phyloP scores from a whole-genome alignment of 2,113 vertebrate genomes.

The Junco hyemalis region DNA sequence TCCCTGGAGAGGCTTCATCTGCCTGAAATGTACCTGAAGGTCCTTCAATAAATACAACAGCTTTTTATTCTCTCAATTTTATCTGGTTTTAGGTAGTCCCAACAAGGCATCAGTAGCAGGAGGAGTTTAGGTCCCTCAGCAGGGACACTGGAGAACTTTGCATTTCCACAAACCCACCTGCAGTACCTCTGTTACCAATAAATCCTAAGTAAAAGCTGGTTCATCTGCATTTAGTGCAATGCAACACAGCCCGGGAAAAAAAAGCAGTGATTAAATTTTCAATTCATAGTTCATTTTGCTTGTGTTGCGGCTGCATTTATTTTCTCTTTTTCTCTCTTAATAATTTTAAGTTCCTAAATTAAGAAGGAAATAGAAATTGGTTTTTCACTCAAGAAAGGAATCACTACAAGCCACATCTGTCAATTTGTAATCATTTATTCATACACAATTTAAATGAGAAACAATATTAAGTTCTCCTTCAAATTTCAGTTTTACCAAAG shows the following conservation, averaged over 20 bases:
- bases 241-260: not conserved
- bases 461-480: not conserved
- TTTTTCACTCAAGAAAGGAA: not conserved
- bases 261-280: not conserved
- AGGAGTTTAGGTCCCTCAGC: not conserved
- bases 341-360: constrained; percentile 38
- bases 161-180: not conserved
- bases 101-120: not conserved
- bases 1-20: not conserved
- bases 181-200: not conserved
- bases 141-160: not conserved
- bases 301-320: not conserved
- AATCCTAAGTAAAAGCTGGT: not conserved
- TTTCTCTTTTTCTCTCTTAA: not conserved
- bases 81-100: not conserved
- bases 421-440: constrained; percentile 40
- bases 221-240: not conserved
- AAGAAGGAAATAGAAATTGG: constrained; percentile 18
- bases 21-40: not conserved
- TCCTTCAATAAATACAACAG: not conserved
- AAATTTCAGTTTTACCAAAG: constrained; percentile 8
- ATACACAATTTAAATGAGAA: constrained; percentile 22
- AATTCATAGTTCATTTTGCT: not conserved
- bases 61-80: not conserved
- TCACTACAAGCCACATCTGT: not conserved